These are phyloP conservation scores for Prenolepis imparis DNA, from an alignment of 2,888 invertebrate genomes.

Conservation along the genomic window DNA sequence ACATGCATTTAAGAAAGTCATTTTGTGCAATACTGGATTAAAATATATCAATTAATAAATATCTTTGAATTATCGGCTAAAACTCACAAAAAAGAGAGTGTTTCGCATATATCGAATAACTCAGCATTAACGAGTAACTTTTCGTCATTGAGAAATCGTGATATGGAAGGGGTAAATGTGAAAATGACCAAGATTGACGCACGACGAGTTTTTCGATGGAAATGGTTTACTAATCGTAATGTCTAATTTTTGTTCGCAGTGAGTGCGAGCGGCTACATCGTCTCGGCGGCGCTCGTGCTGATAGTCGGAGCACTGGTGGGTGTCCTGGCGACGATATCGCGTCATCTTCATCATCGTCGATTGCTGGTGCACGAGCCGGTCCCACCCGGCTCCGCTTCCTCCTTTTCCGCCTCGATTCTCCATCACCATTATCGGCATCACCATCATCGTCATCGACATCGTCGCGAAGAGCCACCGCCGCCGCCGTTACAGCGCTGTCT, in stretches of 20 bases:
- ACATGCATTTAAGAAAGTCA: neutral
- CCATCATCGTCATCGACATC: slow-evolving; percentile 74
- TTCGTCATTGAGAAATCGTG: neutral
- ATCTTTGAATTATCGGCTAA: neutral
- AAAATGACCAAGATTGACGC: neutral
- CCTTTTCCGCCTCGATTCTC: slow-evolving; percentile 83
- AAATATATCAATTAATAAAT: neutral
- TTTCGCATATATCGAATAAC: slow-evolving; percentile 1
- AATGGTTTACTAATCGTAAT: neutral
- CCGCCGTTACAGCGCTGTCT: slow-evolving; percentile 79
- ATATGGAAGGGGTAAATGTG: neutral
- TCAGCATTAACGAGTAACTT: neutral
- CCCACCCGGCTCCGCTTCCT: slow-evolving; percentile 80
- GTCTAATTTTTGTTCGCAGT: slow-evolving; percentile 70
- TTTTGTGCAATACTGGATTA: neutral
- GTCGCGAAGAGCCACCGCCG: slow-evolving; percentile 76
- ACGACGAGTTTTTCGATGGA: neutral
- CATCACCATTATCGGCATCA: slow-evolving; percentile 81
- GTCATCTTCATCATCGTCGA: slow-evolving; percentile 86
- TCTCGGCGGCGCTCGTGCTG: slow-evolving; percentile 83
- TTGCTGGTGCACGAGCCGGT: slow-evolving; percentile 88
- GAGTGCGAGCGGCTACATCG: slow-evolving; percentile 83
- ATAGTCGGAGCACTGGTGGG: slow-evolving; percentile 83
- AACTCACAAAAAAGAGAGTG: neutral
- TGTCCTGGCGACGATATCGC: slow-evolving; percentile 86